Evolutionary conservation across 2,888 invertebrate genomes (phyloP).

Genomic region (Cremastinae sp.): DNA sequence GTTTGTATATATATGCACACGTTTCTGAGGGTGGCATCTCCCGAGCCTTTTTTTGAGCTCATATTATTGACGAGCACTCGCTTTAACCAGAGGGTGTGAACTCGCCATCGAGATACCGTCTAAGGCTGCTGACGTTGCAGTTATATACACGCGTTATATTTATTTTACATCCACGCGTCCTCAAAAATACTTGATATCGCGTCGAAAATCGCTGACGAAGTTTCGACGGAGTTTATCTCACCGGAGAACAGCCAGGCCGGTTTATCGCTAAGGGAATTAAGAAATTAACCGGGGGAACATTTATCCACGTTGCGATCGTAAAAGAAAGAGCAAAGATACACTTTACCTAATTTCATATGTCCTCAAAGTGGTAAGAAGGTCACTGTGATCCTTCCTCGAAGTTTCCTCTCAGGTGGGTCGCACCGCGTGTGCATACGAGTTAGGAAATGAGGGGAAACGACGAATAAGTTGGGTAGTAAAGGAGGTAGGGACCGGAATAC

Average conservation of each 20-base stretch:
- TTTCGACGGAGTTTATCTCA: background rate
- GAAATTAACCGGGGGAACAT: constrained; percentile 29
- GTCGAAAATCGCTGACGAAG: too few species aligned
- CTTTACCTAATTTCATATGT: constrained; percentile 52
- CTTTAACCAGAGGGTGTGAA: constrained; percentile 20
- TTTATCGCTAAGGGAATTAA: constrained; percentile 17
- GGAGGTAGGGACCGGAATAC: constrained; percentile 42
- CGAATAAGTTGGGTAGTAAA: constrained; percentile 13
- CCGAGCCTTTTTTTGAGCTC: constrained; percentile 60
- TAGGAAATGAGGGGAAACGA: constrained; percentile 9
- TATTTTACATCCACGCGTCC: background rate
- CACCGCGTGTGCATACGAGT: constrained; percentile 27
- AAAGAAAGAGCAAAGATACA: constrained; percentile 37
- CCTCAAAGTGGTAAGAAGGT: constrained; percentile 28
- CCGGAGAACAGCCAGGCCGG: background rate
- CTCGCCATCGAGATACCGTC: constrained; percentile 16
- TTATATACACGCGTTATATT: constrained; percentile 18
- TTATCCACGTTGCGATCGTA: constrained; percentile 1
- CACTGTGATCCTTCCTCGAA: constrained; percentile 43
- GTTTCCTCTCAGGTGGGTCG: constrained; percentile 39
- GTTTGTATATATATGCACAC: constrained; percentile 60
- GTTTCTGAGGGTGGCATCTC: constrained; percentile 26
- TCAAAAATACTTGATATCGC: background rate
- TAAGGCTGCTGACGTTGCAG: constrained; percentile 27
- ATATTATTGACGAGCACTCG: constrained; percentile 67